Conservation (phyloP, 2,797 vertebrate genomes). For the Enteromius fasciolatus region DNA sequence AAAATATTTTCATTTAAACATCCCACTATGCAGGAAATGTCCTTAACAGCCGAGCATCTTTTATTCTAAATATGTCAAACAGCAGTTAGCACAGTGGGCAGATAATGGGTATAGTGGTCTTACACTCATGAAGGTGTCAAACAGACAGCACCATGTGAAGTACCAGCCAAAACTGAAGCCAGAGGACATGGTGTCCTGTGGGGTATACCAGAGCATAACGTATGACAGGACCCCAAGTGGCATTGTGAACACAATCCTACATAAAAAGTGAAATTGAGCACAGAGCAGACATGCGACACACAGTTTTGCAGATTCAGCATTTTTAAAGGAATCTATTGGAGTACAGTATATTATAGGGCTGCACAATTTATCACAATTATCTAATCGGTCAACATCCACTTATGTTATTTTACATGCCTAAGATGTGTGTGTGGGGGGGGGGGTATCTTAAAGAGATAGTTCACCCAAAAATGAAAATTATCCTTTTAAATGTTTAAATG, state of each 20-base stretch:
- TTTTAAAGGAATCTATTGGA: no score
- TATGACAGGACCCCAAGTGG: constrained; percentile 68
- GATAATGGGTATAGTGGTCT: constrained; percentile 50
- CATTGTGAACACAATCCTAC: constrained; percentile 65
- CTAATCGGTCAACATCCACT: no score
- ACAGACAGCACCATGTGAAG: constrained; percentile 71
- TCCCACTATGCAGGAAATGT: not conserved
- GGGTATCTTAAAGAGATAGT: no score
- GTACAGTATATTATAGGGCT: not conserved
- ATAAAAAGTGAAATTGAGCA: not conserved
- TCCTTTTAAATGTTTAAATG: no score
- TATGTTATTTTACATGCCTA: no score
- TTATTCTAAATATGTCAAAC: not conserved
- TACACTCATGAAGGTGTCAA: constrained; percentile 75
- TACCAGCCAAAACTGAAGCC: constrained; percentile 73
- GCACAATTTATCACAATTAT: no score
- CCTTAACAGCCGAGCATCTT: not conserved
- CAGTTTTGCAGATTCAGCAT: not conserved
- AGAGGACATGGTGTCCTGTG: constrained; percentile 55
- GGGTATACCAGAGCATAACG: constrained; percentile 68
- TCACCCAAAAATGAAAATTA: no score
- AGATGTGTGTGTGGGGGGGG: no score
- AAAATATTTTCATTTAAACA: not conserved
- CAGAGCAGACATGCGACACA: not conserved
- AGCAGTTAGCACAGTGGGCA: not conserved